Percentiles rank a stretch among this genome's conserved stretches.
These are phyloP conservation scores for Apistogramma diplotaenia DNA, from an alignment of 2,113 vertebrate genomes.

Conservation along the genomic window DNA sequence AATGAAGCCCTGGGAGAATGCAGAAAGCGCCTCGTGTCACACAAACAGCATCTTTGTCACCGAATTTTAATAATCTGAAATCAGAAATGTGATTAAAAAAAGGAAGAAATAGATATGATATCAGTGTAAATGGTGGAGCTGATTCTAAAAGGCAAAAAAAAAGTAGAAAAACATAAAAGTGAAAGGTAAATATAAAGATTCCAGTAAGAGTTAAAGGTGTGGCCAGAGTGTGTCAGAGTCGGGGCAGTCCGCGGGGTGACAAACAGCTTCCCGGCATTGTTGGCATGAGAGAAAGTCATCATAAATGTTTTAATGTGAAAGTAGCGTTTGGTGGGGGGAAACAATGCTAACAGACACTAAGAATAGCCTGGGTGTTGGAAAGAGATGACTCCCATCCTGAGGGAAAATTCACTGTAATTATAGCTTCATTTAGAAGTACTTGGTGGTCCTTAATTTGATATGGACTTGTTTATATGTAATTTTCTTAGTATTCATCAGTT, in stretches of 20 bases:
- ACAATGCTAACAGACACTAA: constrained; percentile 72
- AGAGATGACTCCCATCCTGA: constrained; percentile 72
- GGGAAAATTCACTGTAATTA: constrained; percentile 61
- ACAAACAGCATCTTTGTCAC: not conserved
- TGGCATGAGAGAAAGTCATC: constrained; percentile 59
- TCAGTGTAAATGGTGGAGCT: not conserved
- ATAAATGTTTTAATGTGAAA: constrained; percentile 67
- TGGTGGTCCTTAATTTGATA: constrained; percentile 60
- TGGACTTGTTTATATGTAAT: constrained; percentile 51
- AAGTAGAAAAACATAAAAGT: not conserved
- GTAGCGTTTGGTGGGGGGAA: constrained; percentile 68
- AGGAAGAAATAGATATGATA: not conserved
- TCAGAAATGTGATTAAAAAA: not conserved
- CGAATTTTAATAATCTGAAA: not conserved
- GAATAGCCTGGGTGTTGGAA: constrained; percentile 74
- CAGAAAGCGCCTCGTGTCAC: not conserved
- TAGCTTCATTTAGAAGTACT: constrained; percentile 57
- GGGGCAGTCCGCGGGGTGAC: constrained; percentile 61
- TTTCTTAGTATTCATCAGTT: constrained; percentile 54
- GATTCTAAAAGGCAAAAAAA: not conserved
- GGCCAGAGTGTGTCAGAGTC: constrained; percentile 42
- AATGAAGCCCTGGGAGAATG: not conserved
- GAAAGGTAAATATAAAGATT: constrained; percentile 30
- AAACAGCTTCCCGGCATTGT: constrained; percentile 80
- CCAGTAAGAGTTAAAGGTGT: constrained; percentile 32